These are phyloP conservation scores for Falcunculus frontatus DNA, from an alignment of 2,113 vertebrate genomes.

Conservation along the genomic window DNA sequence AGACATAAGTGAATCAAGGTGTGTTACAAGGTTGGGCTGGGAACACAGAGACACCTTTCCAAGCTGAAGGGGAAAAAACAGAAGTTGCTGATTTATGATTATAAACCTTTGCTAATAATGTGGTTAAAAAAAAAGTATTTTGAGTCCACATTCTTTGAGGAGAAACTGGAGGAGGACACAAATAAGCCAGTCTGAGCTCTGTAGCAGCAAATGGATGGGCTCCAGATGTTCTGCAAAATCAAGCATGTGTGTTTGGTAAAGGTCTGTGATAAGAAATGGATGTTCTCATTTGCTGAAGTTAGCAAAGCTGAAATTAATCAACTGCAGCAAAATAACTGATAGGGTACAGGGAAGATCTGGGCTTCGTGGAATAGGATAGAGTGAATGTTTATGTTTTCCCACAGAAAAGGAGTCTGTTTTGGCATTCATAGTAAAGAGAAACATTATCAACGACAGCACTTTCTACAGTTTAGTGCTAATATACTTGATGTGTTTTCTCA, in stretches of 20 bases:
- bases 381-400: background rate
- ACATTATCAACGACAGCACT: background rate
- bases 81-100: background rate
- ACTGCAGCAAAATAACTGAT: background rate
- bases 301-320: background rate
- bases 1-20: background rate
- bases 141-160: background rate
- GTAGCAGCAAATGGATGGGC: background rate
- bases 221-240: background rate
- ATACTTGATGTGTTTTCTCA: background rate
- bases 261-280: background rate
- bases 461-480: background rate
- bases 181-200: background rate
- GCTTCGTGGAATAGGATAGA: background rate
- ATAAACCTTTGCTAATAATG: background rate
- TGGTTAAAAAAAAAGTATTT: background rate
- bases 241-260: background rate
- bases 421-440: background rate
- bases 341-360: background rate
- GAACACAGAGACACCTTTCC: background rate
- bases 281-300: background rate
- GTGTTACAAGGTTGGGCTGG: background rate
- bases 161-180: background rate
- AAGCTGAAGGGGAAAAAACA: background rate
- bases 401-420: background rate